Evolutionary conservation across 2,888 invertebrate species (phyloP), one percentile per base, ranked within the genome.

Genomic region (Yponomeuta plumbellus): DNA sequence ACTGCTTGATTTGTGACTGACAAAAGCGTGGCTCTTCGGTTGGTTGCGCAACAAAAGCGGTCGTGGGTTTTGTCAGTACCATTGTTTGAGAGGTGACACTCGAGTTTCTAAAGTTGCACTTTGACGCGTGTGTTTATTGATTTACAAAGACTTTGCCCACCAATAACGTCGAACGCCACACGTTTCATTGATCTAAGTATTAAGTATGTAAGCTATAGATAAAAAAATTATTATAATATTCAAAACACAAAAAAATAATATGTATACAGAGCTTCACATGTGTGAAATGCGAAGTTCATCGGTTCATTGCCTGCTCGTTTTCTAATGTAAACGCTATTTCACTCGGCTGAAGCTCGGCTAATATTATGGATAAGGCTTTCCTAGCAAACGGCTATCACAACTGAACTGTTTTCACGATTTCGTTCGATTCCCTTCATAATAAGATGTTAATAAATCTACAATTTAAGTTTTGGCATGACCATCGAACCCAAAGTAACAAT

Each of bases 171-270:
- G 79, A 82, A 85, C 83, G 84, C 86, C 88, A 88, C 89, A 86
- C 87, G 88, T 88, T 83, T 85, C 81, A 79, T 86, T 81, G 83
- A 83, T 84, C 80, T 90, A 88, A 89, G 90, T 89, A 89, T 90
- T 90, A 89, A 86, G 79, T 85, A 86, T 82, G 82, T 89, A 88
- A 90, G 89, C 85, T 86, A 79, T 85, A 89, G 86, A 81, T 85
- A 86, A 88, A 81, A n/a, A 76, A 81, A 67, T 56, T 79, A 79
- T 79, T 79, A 82, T 79, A 80, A 83, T 82, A 81, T 75, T 71
- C 74, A 75, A 80, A 83, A 84, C 81, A 79, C 79, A 79, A 84
- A 81, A 79, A 78, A 75, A 78, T 76, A 80, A 75, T 77, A 78
- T 81, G 80, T 82, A 82, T 76, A 72, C 69, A 74, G 87, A 86